These are phyloP conservation scores for Pyralis farinalis DNA, from an alignment of 2,888 invertebrate species.

Conservation along the genomic window DNA sequence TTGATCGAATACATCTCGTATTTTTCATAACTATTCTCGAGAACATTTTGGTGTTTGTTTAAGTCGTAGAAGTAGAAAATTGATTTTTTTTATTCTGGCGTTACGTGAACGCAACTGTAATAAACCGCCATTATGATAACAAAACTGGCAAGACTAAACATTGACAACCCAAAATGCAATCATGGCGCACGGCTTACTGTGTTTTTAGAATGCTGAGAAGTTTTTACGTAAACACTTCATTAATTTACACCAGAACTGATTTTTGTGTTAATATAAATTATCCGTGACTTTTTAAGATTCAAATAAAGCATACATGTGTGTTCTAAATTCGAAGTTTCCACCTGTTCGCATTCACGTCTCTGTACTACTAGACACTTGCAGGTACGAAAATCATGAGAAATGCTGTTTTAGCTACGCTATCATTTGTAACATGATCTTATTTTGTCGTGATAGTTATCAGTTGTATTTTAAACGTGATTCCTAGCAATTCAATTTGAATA, in stretches of 20 bases:
- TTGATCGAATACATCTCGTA: too few species aligned
- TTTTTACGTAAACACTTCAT: constrained; percentile 81
- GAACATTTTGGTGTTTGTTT: too few species aligned
- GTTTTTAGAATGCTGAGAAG: constrained; percentile 81
- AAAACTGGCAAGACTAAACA: constrained; percentile 63
- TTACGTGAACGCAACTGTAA: constrained; percentile 55
- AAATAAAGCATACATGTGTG: constrained; percentile 76
- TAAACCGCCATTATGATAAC: constrained; percentile 68
- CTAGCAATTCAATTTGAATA: constrained; percentile 36
- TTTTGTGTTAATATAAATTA: constrained; percentile 70
- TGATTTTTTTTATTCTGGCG: too few species aligned
- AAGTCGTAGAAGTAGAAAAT: too few species aligned
- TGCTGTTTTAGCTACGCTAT: constrained; percentile 67
- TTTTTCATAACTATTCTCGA: too few species aligned
- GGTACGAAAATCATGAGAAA: constrained; percentile 76
- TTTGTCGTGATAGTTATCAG: constrained; percentile 35
- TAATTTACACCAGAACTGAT: constrained; percentile 68
- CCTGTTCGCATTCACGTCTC: constrained; percentile 74
- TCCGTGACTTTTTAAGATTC: constrained; percentile 55
- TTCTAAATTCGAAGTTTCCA: constrained; percentile 64
- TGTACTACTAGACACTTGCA: constrained; percentile 78
- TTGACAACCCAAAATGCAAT: constrained; percentile 82
- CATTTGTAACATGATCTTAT: constrained; percentile 43
- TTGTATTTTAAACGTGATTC: constrained; percentile 38
- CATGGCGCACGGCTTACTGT: constrained; percentile 81